Conservation (phyloP, 2,888 invertebrate species). For the Ditula angustiorana region DNA sequence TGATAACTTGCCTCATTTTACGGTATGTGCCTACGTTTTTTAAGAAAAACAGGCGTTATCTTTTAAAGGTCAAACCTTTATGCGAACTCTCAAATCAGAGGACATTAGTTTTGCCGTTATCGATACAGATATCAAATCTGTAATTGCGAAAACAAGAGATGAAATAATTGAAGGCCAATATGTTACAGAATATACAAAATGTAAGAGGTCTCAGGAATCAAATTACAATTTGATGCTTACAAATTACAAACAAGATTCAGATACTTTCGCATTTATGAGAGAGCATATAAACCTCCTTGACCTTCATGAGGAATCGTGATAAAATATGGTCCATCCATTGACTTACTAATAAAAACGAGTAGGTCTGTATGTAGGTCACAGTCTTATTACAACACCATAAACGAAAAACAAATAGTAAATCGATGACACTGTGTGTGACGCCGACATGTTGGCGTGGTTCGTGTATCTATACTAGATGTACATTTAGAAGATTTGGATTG, state of each 20-base stretch:
- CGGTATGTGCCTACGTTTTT: no score
- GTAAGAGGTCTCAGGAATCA: neutral
- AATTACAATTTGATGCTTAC: neutral
- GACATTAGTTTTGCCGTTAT: neutral
- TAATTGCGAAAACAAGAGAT: neutral
- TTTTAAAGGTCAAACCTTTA: neutral
- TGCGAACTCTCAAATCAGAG: neutral
- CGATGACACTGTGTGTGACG: constrained; percentile 10
- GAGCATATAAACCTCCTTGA: neutral
- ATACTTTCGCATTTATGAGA: neutral
- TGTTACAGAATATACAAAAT: neutral
- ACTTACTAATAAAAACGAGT: neutral
- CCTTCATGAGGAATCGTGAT: neutral
- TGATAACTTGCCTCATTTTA: no score
- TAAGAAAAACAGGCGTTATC: no score
- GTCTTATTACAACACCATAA: constrained; percentile 34
- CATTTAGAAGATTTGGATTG: constrained; percentile 24
- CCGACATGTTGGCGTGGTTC: constrained; percentile 27
- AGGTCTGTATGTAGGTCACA: constrained; percentile 14
- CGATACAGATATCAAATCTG: neutral
- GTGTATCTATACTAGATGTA: neutral
- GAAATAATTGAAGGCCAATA: neutral
- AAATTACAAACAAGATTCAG: neutral
- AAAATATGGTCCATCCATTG: constrained; percentile 1
- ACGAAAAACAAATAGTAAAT: constrained; percentile 13